phyloP scores from a whole-genome alignment of 2,113 vertebrate species.

The Macrotis lagotis region DNA sequence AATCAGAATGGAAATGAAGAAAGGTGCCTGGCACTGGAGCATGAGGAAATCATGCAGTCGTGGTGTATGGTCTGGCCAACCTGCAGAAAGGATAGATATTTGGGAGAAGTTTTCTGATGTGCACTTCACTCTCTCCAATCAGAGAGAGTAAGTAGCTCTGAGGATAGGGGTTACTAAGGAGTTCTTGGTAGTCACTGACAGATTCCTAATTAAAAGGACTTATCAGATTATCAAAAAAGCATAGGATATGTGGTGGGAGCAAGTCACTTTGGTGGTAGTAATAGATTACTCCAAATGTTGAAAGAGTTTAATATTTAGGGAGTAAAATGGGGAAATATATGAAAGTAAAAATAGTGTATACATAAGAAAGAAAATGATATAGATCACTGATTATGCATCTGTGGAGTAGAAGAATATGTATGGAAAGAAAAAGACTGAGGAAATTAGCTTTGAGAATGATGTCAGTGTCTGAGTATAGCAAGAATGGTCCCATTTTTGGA shows the following conservation, averaged over 20 bases:
- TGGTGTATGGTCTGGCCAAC: background rate
- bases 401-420: background rate
- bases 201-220: background rate
- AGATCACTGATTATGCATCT: background rate
- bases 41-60: background rate
- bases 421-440: background rate
- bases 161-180: background rate
- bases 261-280: background rate
- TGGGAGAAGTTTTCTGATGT: background rate
- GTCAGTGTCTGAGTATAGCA: background rate
- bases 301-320: background rate
- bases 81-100: background rate
- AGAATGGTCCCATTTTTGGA: background rate
- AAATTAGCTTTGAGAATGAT: background rate
- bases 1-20: background rate
- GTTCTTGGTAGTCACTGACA: background rate
- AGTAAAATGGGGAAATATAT: background rate
- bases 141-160: background rate
- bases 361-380: background rate
- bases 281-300: background rate
- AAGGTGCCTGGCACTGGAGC: background rate
- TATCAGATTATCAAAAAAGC: background rate
- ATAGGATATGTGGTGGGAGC: background rate
- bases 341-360: background rate
- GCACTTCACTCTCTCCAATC: background rate